Percentiles rank a stretch among this genome's conserved stretches.
Conservation (phyloP, 2,888 invertebrate genomes). For the Leptinotarsa rubiginosa region DNA sequence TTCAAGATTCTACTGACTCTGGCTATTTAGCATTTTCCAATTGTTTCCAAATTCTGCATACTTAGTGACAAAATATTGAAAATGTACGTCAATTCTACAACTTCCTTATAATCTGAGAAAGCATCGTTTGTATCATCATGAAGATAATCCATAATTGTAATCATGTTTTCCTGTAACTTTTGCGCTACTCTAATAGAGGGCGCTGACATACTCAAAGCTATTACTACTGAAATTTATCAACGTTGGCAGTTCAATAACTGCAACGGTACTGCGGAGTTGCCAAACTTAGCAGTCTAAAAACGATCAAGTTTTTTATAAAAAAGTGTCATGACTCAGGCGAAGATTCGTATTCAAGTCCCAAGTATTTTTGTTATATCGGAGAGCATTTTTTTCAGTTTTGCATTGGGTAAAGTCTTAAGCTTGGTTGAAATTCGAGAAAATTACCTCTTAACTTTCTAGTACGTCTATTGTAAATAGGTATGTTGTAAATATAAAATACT, state of each 20-base stretch:
- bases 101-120: no score
- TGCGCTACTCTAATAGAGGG: background rate
- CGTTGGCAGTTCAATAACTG: conserved; percentile 2
- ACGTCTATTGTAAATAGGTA: background rate
- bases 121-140: no score
- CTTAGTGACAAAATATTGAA: no score
- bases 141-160: no score
- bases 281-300: background rate
- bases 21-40: no score
- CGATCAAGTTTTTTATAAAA: background rate
- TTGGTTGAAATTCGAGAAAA: background rate
- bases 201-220: background rate
- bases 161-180: no score
- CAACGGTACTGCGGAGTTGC: background rate
- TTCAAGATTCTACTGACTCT: no score
- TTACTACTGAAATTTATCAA: background rate
- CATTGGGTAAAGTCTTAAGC: background rate
- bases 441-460: background rate
- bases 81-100: no score
- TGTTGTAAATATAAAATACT: conserved; percentile 3
- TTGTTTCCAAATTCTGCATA: no score
- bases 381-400: background rate
- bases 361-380: no score
- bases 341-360: no score
- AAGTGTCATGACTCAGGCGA: no score